Conservation (phyloP, 2,888 invertebrate genomes). For the Ceraclea dissimilis region DNA sequence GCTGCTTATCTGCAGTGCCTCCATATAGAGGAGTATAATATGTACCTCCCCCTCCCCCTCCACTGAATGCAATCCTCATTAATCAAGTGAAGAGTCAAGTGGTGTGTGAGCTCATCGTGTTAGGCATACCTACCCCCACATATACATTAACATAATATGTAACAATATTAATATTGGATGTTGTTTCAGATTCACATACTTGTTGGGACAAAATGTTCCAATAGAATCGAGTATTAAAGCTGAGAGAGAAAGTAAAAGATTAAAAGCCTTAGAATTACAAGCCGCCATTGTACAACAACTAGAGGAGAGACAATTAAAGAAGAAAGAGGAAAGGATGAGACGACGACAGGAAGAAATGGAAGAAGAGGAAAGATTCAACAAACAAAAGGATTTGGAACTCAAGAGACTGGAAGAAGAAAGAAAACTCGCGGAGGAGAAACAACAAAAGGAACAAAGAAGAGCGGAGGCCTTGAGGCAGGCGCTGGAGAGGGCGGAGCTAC, state of each 20-base stretch:
- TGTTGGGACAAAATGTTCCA: constrained; percentile 81
- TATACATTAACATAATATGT: no score
- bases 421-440: constrained; percentile 55
- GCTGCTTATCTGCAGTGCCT: no score
- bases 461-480: constrained; percentile 70
- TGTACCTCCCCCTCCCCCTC: no score
- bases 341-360: constrained; percentile 69
- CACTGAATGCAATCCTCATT: no score
- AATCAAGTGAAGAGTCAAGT: no score
- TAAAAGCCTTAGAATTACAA: constrained; percentile 80
- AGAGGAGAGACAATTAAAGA: constrained; percentile 69
- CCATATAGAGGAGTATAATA: no score
- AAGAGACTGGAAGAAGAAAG: constrained; percentile 66
- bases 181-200: constrained; percentile 51
- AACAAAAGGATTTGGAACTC: constrained; percentile 64
- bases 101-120: no score
- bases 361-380: constrained; percentile 70
- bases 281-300: constrained; percentile 78
- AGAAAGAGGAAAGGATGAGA: constrained; percentile 68
- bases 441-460: constrained; percentile 63
- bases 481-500: constrained; percentile 67
- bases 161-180: background rate
- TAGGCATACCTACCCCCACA: no score
- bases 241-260: constrained; percentile 73
- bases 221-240: constrained; percentile 72